These are phyloP conservation scores for Ctenodactylus gundi DNA, from an alignment of 2,113 vertebrate genomes.

Conservation along the genomic window DNA sequence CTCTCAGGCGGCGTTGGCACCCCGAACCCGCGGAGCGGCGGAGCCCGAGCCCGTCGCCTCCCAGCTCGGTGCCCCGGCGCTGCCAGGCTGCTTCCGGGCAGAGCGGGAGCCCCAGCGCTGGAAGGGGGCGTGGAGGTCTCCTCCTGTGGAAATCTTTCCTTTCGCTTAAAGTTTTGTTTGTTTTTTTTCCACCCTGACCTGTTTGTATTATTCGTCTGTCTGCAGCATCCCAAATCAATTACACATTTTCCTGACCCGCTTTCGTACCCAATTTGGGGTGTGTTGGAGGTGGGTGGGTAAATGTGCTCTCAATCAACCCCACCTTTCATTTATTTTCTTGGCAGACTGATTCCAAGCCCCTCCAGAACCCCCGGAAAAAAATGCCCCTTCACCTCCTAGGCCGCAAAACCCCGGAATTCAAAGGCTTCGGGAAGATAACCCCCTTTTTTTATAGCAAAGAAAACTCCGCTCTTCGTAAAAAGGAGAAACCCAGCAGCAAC, in stretches of 20 bases:
- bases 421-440: slow-evolving; percentile 48
- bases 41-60: neutral
- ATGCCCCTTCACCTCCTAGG: slow-evolving; percentile 45
- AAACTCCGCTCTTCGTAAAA: slow-evolving; percentile 54
- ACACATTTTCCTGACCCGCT: slow-evolving; percentile 27
- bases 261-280: slow-evolving; percentile 18
- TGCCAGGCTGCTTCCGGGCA: neutral
- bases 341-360: neutral
- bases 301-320: neutral
- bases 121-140: slow-evolving; percentile 15
- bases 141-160: slow-evolving; percentile 36
- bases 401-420: slow-evolving; percentile 50
- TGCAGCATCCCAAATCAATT: slow-evolving; percentile 46
- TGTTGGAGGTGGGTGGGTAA: neutral
- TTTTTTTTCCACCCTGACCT: slow-evolving; percentile 29
- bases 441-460: too few relatives aligned
- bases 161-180: slow-evolving; percentile 71
- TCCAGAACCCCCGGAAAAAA: neutral
- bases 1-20: too few relatives aligned
- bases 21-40: slow-evolving; percentile 64
- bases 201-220: slow-evolving; percentile 44
- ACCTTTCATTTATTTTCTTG: slow-evolving; percentile 28
- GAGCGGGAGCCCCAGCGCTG: neutral
- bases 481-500: slow-evolving; percentile 18
- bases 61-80: neutral